Evolutionary conservation across 2,797 vertebrate genomes (phyloP).

Genomic region (Poecilia picta): DNA sequence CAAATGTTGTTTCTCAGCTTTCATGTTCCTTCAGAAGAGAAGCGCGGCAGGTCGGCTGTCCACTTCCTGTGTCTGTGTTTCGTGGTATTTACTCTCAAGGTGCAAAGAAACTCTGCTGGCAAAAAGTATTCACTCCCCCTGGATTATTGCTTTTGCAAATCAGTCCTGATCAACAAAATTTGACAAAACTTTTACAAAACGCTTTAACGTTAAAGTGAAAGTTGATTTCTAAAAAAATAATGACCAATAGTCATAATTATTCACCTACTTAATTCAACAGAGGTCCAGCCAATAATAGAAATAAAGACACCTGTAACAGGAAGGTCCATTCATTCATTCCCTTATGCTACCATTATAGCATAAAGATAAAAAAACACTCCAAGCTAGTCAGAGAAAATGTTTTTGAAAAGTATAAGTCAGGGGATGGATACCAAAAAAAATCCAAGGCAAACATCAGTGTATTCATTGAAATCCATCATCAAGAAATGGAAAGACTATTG

Average conservation of each 20-base stretch:
- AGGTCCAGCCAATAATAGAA: neutral
- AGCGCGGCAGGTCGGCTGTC: neutral
- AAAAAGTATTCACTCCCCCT: neutral
- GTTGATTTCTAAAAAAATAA: neutral
- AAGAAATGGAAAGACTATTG: neutral
- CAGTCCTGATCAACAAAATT: neutral
- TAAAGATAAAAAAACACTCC: neutral
- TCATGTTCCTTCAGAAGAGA: conserved; percentile 23
- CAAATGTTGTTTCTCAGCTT: conserved; percentile 7
- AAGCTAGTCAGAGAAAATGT: neutral
- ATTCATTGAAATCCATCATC: neutral
- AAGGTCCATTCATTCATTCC: neutral
- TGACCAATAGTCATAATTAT: neutral
- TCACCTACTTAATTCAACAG: neutral
- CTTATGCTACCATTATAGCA: neutral
- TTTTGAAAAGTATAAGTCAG: neutral
- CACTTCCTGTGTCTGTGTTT: conserved; percentile 41
- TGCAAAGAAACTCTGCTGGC: neutral
- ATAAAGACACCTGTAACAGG: neutral
- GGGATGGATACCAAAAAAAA: neutral
- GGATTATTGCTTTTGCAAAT: neutral
- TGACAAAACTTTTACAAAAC: too few species aligned
- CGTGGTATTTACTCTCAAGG: neutral
- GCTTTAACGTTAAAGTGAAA: neutral
- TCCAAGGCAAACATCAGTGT: neutral